Conservation (phyloP, 2,113 vertebrate species). For the Galeopterus variegatus region DNA sequence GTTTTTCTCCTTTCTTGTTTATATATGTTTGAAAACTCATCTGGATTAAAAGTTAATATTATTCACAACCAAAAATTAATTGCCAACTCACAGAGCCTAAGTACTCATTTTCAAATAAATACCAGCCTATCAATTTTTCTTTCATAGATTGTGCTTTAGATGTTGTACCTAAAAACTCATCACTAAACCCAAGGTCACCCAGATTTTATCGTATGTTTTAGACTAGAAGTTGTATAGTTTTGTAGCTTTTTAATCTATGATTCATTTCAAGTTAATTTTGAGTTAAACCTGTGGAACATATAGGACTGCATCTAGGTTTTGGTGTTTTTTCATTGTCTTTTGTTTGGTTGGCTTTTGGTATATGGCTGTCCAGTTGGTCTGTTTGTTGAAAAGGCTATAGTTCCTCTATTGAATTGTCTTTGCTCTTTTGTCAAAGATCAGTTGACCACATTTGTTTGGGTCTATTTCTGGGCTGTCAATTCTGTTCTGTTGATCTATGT, state of each 20-base stretch:
- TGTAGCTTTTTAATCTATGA: neutral
- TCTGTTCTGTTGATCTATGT: neutral
- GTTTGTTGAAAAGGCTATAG: conserved; percentile 13
- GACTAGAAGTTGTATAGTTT: neutral
- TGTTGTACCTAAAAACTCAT: conserved; percentile 7
- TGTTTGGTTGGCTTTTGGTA: neutral
- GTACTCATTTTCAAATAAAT: conserved; percentile 26
- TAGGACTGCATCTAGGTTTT: neutral
- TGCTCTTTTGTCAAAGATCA: conserved; percentile 35
- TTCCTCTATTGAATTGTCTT: neutral
- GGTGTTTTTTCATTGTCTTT: neutral
- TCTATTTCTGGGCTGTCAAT: neutral
- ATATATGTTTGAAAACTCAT: conserved; percentile 13
- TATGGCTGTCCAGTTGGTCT: neutral
- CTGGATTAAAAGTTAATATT: neutral
- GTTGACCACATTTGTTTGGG: neutral
- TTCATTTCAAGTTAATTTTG: conserved; percentile 36
- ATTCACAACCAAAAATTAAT: conserved; percentile 41
- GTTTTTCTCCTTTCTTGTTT: neutral
- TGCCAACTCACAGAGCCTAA: neutral
- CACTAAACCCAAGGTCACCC: neutral
- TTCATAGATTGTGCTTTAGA: neutral
- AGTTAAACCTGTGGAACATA: neutral
- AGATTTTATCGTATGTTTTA: neutral
- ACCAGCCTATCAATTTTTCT: neutral